phyloP scores from a whole-genome alignment of 1,140 invertebrate genomes.

The Cepaea nemoralis region DNA sequence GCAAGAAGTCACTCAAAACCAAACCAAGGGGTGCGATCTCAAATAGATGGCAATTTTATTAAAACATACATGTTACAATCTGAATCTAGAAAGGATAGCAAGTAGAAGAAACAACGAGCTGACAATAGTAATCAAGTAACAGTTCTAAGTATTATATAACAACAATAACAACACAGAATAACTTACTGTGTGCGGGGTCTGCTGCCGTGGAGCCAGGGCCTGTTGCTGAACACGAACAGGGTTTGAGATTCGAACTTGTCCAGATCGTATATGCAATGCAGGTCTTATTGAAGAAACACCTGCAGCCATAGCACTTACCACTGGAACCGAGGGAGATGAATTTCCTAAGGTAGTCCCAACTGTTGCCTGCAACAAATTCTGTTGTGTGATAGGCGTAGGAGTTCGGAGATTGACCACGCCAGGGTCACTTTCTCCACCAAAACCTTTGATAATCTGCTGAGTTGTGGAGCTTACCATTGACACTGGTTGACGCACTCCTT shows the following conservation, averaged over 20 bases:
- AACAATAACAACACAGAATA: too few species aligned
- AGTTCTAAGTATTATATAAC: too few species aligned
- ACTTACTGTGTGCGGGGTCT: constrained; percentile 71
- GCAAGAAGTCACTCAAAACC: too few species aligned
- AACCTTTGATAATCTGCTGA: constrained; percentile 34
- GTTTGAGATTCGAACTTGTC: constrained; percentile 28
- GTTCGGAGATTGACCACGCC: constrained; percentile 61
- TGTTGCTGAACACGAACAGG: constrained; percentile 63
- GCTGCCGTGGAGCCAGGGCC: constrained; percentile 78
- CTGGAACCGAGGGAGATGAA: constrained; percentile 76
- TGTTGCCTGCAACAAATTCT: constrained; percentile 63
- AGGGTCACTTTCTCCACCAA: constrained; percentile 46
- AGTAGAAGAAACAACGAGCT: too few species aligned
- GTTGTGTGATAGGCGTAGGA: constrained; percentile 48
- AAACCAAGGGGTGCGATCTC: too few species aligned
- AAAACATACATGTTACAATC: too few species aligned
- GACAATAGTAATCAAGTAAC: too few species aligned
- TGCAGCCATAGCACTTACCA: constrained; percentile 79
- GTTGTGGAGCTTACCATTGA: not conserved
- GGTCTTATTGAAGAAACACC: not conserved
- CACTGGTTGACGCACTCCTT: not conserved
- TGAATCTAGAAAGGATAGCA: too few species aligned
- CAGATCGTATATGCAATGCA: constrained; percentile 30
- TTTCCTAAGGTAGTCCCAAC: constrained; percentile 57
- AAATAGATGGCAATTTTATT: too few species aligned